Evolutionary conservation across 2,888 invertebrate genomes (phyloP).

Genomic region (Erpobdella octoculata): DNA sequence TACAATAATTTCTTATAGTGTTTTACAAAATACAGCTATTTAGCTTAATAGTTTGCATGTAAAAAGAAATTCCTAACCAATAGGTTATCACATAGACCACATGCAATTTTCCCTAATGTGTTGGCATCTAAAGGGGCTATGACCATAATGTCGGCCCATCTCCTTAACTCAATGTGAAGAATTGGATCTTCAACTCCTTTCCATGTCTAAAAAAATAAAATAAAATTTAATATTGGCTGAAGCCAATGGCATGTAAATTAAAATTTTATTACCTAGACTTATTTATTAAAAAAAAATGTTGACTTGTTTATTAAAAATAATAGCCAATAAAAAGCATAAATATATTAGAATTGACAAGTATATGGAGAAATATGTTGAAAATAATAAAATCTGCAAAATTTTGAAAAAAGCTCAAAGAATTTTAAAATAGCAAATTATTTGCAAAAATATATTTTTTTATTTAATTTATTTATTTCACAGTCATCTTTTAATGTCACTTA

Average conservation of each 20-base stretch:
- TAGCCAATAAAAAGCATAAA: background rate
- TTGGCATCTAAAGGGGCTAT: slow-evolving; percentile 95
- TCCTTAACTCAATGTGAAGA: slow-evolving; percentile 81
- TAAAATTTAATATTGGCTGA: background rate
- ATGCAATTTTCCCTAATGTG: slow-evolving; percentile 83
- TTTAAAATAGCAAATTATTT: too few species aligned
- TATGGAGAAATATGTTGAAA: background rate
- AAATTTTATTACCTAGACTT: background rate
- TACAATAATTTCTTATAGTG: background rate
- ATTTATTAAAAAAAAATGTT: too few species aligned
- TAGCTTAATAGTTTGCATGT: too few species aligned
- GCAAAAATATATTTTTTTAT: too few species aligned
- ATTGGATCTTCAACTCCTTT: slow-evolving; percentile 81
- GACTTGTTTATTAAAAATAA: background rate
- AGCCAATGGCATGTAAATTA: background rate
- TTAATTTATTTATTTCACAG: too few species aligned
- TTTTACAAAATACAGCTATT: background rate
- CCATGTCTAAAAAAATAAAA: slow-evolving; percentile 58
- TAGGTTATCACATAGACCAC: slow-evolving; percentile 82
- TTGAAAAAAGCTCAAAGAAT: too few species aligned
- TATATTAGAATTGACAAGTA: background rate
- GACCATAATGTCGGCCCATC: slow-evolving; percentile 86
- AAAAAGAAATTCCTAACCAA: too few species aligned
- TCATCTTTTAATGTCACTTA: too few species aligned
- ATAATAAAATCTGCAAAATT: too few species aligned